Evolutionary conservation across 2,888 invertebrate genomes (phyloP).

Genomic region (Metalampra italica): DNA sequence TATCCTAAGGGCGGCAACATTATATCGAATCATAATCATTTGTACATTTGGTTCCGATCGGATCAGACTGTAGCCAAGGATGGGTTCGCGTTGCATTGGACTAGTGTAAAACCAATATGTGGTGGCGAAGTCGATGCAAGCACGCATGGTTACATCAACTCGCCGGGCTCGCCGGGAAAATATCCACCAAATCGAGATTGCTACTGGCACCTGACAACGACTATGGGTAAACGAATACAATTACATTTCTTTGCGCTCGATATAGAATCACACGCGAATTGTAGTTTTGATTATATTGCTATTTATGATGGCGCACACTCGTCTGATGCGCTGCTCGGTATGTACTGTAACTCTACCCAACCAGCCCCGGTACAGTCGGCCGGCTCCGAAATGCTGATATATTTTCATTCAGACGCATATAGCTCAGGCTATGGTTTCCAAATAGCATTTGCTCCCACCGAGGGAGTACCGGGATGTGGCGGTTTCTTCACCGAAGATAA

Average conservation of each 20-base stretch:
- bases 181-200: conserved; percentile 93
- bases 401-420: conserved; percentile 89
- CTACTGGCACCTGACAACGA: conserved; percentile 85
- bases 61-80: conserved; percentile 80
- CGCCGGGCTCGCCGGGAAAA: conserved; percentile 92
- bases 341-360: conserved; percentile 85
- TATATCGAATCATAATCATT: conserved; percentile 84
- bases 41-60: conserved; percentile 91
- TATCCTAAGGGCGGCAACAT: conserved; percentile 85
- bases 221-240: conserved; percentile 85
- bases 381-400: conserved; percentile 80
- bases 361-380: conserved; percentile 86
- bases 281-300: conserved; percentile 87
- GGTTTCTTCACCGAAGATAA: conserved; percentile 81
- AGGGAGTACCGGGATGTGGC: conserved; percentile 90
- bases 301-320: conserved; percentile 76
- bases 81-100: conserved; percentile 91
- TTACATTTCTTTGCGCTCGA: conserved; percentile 89
- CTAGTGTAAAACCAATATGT: conserved; percentile 83
- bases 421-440: conserved; percentile 89
- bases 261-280: conserved; percentile 85
- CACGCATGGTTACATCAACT: conserved; percentile 86
- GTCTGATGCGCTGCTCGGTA: conserved; percentile 75
- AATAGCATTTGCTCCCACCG: conserved; percentile 84
- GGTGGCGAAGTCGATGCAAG: conserved; percentile 82